Evolutionary conservation across 2,113 vertebrate species (phyloP), one percentile per base, ranked within the genome.

Genomic region (Cettia cetti): DNA sequence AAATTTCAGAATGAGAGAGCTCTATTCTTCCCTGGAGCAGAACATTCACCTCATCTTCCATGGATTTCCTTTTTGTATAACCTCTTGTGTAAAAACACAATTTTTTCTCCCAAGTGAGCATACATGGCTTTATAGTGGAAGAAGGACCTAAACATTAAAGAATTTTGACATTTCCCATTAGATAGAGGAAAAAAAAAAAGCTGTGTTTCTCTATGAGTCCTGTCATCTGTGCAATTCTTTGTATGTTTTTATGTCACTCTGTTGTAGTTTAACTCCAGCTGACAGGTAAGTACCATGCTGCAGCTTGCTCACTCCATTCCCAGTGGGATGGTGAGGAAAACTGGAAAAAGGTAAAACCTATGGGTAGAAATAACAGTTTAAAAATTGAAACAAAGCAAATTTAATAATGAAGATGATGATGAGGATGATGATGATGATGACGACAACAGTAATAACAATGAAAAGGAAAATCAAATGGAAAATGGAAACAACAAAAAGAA

Each of bases 231-330:
- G 57, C 19, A n/a, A 28, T 40, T 81, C 14, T 53, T 80, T 65
- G 3, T 13, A 37, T 53, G 28, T 37, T 70, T 89, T 77, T 31
- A 49, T 37, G 42, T 77, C 47, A 45, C 18, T 69, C 26, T 63
- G 14, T 30, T 47, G n/a, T 27, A n/a, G 9, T 61, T 76, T 54
- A 61, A 61, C 24, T 23, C n/a, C 19, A 61, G 21, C 4, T 40
- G 54, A 50, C 26, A 68, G 26, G 10, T 13, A 26, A 68, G n/a
- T 68, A 61, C 39, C 20, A 6, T 35, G 21, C n/a, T 76, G 21
- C n/a, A 54, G 4, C 24, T 54, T 1, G 0, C 20, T 76, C 39
- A 68, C 16, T 35, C n/a, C 13, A 13, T 39, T 66, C 13, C 30
- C n/a, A 68, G 24, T 8, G 24, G 30, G 39, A 22, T 40, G 8